Evolutionary conservation across 2,888 invertebrate genomes (phyloP).

Genomic region (Antitype chi): DNA sequence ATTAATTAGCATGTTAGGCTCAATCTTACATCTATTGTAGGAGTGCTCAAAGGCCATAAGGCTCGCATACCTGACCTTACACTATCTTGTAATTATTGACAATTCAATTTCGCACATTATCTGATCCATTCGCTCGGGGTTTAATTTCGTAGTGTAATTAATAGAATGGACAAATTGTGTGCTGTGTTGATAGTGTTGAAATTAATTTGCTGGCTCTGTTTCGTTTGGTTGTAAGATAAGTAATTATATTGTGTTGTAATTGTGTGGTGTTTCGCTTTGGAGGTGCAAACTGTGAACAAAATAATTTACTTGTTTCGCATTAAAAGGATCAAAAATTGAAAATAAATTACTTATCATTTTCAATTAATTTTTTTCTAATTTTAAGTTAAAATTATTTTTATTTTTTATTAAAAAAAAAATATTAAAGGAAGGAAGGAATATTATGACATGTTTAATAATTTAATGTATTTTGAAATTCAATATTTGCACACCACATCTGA

Average conservation of each 20-base stretch:
- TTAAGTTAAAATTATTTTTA: no score
- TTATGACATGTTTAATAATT: no score
- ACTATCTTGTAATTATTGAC: conserved; percentile 84
- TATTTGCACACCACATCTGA: no score
- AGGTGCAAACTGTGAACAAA: background rate
- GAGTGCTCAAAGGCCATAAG: conserved; percentile 64
- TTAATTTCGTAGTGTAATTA: conserved; percentile 65
- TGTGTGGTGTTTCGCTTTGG: background rate
- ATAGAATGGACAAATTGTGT: conserved; percentile 64
- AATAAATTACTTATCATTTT: no score
- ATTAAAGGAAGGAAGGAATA: no score
- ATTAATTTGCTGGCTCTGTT: conserved; percentile 55
- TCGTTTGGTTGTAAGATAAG: conserved; percentile 20
- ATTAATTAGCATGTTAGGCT: conserved; percentile 63
- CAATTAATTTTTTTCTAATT: no score
- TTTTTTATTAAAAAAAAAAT: no score
- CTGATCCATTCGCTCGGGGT: conserved; percentile 77
- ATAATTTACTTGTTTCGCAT: background rate
- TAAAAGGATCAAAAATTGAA: no score
- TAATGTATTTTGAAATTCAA: no score
- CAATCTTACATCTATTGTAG: conserved; percentile 68
- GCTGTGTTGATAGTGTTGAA: conserved; percentile 48
- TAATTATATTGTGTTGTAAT: conserved; percentile 30
- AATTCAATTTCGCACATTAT: conserved; percentile 86
- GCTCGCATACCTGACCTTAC: conserved; percentile 62